phyloP scores from a whole-genome alignment of 2,113 vertebrate genomes.

The Bolborhynchus lineola region DNA sequence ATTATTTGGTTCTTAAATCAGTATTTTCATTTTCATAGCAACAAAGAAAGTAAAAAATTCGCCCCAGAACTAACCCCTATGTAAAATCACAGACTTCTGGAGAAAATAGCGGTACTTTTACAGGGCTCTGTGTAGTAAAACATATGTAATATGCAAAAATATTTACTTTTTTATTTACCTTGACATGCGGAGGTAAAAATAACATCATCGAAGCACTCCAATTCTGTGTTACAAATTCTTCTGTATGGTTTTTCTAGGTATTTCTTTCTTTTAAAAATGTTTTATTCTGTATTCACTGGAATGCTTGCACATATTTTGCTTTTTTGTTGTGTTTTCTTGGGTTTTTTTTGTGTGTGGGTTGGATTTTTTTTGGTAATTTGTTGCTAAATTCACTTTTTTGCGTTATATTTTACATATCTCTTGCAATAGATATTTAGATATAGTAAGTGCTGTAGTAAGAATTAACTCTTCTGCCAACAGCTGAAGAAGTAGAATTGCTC shows the following conservation, averaged over 20 bases:
- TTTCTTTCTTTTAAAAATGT: neutral
- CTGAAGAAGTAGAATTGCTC: neutral
- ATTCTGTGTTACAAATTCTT: neutral
- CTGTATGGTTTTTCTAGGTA: neutral
- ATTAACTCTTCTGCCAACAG: neutral
- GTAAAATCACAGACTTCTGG: neutral
- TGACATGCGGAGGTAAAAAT: rapidly evolving
- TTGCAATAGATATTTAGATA: neutral
- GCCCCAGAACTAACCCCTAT: neutral
- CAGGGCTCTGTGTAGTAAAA: neutral
- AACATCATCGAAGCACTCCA: neutral
- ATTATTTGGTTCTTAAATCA: neutral
- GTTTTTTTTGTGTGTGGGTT: neutral
- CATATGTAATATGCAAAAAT: neutral
- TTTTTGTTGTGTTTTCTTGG: neutral
- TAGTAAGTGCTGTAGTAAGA: neutral
- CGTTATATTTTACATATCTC: neutral
- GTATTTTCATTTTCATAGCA: neutral
- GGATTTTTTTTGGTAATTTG: neutral
- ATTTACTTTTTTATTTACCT: neutral
- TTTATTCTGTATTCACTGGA: neutral
- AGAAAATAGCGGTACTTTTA: neutral
- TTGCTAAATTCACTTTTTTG: neutral
- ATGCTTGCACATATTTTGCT: neutral
- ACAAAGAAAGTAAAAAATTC: neutral